A percentile compares a stretch with the other conserved stretches of the same genome.
Evolutionary conservation across 2,888 invertebrate genomes (phyloP).

Genomic region (Drosophila subsilvestris): DNA sequence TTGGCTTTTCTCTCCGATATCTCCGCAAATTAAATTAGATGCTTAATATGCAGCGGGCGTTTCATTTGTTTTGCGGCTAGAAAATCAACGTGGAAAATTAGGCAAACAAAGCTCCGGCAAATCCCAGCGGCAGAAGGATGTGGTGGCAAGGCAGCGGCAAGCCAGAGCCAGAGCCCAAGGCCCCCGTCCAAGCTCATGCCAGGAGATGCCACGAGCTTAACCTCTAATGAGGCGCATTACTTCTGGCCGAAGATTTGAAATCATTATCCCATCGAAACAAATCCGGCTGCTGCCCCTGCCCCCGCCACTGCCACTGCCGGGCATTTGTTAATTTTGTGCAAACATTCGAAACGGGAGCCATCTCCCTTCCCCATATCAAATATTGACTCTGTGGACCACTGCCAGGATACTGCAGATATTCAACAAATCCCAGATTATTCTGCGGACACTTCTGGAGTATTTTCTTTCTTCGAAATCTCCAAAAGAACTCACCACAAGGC

Average conservation of each 20-base stretch:
- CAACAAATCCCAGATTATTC: background rate
- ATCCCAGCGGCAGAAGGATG: constrained; percentile 8
- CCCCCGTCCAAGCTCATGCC: constrained; percentile 19
- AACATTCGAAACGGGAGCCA: constrained; percentile 56
- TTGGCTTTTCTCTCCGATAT: constrained; percentile 30
- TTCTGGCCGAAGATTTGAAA: constrained; percentile 69
- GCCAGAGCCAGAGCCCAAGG: constrained; percentile 34
- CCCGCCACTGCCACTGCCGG: constrained; percentile 13
- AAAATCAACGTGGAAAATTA: constrained; percentile 80
- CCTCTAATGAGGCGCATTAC: constrained; percentile 77
- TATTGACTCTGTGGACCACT: too few relatives aligned
- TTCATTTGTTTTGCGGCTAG: constrained; percentile 81
- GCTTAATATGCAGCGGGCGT: constrained; percentile 77
- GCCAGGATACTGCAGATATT: background rate
- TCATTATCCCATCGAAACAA: constrained; percentile 76
- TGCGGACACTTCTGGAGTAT: too few relatives aligned
- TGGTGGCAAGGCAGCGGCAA: constrained; percentile 5
- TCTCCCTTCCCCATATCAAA: constrained; percentile 12
- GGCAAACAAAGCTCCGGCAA: constrained; percentile 66
- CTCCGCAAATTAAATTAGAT: constrained; percentile 72
- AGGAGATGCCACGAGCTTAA: constrained; percentile 50
- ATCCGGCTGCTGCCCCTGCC: constrained; percentile 45
- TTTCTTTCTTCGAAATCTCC: background rate
- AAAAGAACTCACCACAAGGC: too few relatives aligned
- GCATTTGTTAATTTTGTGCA: constrained; percentile 64